phyloP scores from a whole-genome alignment of 1,140 invertebrate genomes.

The Anastrepha ludens region DNA sequence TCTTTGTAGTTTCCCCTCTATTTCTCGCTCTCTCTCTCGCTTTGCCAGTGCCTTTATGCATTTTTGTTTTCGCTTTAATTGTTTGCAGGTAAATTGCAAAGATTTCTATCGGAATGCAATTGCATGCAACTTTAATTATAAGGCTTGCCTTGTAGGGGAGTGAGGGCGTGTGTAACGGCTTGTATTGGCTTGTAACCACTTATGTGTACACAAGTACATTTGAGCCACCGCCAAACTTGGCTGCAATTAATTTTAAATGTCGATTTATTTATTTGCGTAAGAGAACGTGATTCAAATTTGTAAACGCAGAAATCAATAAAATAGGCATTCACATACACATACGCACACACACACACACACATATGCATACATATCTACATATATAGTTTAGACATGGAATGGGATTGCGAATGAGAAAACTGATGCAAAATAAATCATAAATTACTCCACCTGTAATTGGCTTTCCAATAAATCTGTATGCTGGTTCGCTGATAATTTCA shows the following conservation, averaged over 20 bases:
- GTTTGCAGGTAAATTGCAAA: constrained; percentile 4
- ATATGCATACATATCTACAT: neutral
- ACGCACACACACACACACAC: neutral
- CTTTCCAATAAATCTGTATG: no score
- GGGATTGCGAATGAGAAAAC: neutral
- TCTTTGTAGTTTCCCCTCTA: no score
- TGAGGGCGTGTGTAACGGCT: constrained; percentile 4
- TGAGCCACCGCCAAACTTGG: constrained; percentile 23
- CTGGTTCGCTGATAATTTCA: no score
- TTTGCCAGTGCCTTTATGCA: no score
- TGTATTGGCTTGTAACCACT: neutral
- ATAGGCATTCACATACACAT: neutral
- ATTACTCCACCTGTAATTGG: neutral
- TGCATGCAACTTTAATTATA: constrained; percentile 33
- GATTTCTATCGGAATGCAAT: constrained; percentile 31
- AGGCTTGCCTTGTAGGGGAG: constrained; percentile 4
- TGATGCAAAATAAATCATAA: constrained; percentile 18
- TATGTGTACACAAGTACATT: neutral
- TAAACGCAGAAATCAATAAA: neutral
- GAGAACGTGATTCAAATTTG: constrained; percentile 15
- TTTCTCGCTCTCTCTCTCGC: no score
- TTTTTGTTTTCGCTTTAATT: neutral
- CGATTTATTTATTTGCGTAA: constrained; percentile 47
- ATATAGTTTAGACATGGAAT: neutral
- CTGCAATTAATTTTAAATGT: constrained; percentile 37